phyloP scores from a whole-genome alignment of 2,797 vertebrate genomes.

The Catamblyrhynchus diadema region DNA sequence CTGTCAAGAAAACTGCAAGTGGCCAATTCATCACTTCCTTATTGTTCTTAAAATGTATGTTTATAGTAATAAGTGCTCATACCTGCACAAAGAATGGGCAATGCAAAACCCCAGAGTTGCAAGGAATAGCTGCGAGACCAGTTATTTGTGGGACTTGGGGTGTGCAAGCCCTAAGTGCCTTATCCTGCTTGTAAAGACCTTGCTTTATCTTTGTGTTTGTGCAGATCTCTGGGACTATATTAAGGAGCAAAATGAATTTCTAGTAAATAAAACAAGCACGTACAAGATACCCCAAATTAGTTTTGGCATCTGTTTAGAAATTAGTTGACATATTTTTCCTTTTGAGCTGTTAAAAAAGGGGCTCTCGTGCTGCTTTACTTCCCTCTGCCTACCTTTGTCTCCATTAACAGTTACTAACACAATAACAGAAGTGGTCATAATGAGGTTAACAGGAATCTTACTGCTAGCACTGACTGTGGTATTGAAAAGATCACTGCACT shows the following conservation, averaged over 20 bases:
- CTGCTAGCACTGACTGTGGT: background rate
- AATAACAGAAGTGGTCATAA: constrained; percentile 6
- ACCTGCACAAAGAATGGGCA: background rate
- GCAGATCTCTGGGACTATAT: background rate
- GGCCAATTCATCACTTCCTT: constrained; percentile 74
- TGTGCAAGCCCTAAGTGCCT: background rate
- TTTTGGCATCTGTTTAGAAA: background rate
- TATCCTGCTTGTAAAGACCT: background rate
- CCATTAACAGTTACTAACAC: background rate
- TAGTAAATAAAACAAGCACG: background rate
- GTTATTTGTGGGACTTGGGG: background rate
- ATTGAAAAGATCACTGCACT: background rate
- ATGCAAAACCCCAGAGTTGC: background rate
- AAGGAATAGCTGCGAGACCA: background rate
- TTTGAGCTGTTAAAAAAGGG: background rate
- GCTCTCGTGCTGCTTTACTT: background rate
- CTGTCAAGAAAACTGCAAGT: constrained; percentile 76
- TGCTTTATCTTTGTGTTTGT: background rate
- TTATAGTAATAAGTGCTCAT: background rate
- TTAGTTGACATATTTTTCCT: background rate
- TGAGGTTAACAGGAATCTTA: background rate
- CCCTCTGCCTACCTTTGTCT: constrained; percentile 2
- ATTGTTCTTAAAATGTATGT: constrained; percentile 44
- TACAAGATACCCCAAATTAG: background rate
- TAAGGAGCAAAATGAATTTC: background rate